These are phyloP conservation scores for Sparidentex hasta DNA, from an alignment of 2,797 vertebrate species.

Conservation along the genomic window DNA sequence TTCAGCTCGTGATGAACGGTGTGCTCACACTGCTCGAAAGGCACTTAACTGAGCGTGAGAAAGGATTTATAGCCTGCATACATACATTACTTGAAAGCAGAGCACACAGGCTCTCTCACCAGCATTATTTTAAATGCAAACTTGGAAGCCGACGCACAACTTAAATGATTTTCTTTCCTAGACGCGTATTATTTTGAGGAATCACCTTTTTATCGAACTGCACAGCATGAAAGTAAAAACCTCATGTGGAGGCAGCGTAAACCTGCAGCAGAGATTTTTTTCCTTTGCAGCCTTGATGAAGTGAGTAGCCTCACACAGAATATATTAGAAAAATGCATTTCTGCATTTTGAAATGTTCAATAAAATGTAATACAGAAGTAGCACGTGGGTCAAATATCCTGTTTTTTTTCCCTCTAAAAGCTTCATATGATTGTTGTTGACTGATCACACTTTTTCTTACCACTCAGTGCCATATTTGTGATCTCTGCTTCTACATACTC, in stretches of 20 bases:
- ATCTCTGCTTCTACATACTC: constrained; percentile 58
- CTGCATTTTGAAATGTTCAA: not conserved
- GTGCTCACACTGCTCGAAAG: constrained; percentile 30
- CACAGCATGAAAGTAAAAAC: constrained; percentile 13
- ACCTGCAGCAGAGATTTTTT: constrained; percentile 7
- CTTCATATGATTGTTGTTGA: constrained; percentile 67
- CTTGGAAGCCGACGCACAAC: constrained; percentile 30
- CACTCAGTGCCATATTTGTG: constrained; percentile 79
- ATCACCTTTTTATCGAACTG: constrained; percentile 8
- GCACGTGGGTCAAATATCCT: constrained; percentile 14
- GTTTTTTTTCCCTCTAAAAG: constrained; percentile 38
- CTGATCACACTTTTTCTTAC: constrained; percentile 60
- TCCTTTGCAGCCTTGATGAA: constrained; percentile 26
- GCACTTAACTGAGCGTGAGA: constrained; percentile 37
- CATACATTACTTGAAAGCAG: constrained; percentile 56
- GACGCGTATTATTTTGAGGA: constrained; percentile 1
- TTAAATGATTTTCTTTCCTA: constrained; percentile 7
- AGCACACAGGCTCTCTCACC: constrained; percentile 58
- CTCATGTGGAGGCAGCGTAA: constrained; percentile 20
- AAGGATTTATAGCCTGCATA: constrained; percentile 33
- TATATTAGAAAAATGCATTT: not conserved
- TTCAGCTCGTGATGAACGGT: constrained; percentile 19
- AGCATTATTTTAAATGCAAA: constrained; percentile 59
- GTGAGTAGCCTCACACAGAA: not conserved
- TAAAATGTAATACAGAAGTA: constrained; percentile 20